Evolutionary conservation across 2,888 invertebrate species (phyloP).

Genomic region (Pseudolycoriella hygida): DNA sequence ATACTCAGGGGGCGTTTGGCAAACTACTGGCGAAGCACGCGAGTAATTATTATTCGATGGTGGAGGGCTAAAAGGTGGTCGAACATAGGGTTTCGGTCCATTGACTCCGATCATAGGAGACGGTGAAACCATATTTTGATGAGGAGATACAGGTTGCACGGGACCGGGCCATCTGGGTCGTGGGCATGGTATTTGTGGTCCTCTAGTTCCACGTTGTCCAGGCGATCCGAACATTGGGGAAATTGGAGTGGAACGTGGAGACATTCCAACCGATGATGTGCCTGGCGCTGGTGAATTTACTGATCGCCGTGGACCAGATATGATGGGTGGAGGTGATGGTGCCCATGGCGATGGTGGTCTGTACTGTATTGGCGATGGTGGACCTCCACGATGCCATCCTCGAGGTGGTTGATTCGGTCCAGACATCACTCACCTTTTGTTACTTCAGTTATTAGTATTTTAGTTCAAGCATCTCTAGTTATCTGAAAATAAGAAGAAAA

Average conservation of each 20-base stretch:
- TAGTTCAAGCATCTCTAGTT: background rate
- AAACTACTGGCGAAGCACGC: constrained; percentile 39
- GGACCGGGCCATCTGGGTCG: constrained; percentile 42
- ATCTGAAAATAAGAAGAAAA: background rate
- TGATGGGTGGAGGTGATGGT: constrained; percentile 54
- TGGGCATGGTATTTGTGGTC: constrained; percentile 40
- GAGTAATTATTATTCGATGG: constrained; percentile 26
- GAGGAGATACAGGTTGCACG: constrained; percentile 31
- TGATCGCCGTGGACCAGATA: constrained; percentile 39
- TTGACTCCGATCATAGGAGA: constrained; percentile 14
- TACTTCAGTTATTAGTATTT: background rate
- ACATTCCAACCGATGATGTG: constrained; percentile 15
- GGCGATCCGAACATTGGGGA: constrained; percentile 28
- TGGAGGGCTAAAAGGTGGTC: constrained; percentile 24
- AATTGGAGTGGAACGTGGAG: constrained; percentile 31
- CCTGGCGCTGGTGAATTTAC: constrained; percentile 13
- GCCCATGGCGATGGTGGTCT: constrained; percentile 61
- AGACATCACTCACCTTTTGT: constrained; percentile 21
- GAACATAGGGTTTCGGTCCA: constrained; percentile 30
- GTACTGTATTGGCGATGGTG: constrained; percentile 45
- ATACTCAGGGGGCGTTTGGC: constrained; percentile 39
- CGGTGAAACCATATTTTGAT: constrained; percentile 19
- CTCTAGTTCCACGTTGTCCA: constrained; percentile 30
- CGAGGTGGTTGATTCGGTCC: constrained; percentile 20
- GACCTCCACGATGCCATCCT: constrained; percentile 26